phyloP scores from a whole-genome alignment of 1,140 invertebrate genomes.

The Drosophila athabasca region DNA sequence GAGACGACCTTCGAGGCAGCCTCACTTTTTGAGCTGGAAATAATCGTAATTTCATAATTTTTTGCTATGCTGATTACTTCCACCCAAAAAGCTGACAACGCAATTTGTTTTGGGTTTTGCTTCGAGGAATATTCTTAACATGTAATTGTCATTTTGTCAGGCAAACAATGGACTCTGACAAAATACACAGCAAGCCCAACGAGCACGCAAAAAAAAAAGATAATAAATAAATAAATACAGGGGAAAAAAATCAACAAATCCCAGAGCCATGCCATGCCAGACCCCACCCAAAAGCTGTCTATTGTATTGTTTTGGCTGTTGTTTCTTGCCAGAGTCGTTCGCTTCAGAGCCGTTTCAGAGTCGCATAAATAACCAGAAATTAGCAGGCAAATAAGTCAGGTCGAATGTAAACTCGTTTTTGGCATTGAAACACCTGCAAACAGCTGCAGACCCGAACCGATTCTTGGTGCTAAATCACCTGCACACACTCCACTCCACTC shows the following conservation, averaged over 20 bases:
- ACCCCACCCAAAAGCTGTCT: conserved; percentile 47
- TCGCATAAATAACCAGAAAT: conserved; percentile 75
- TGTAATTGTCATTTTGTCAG: conserved; percentile 77
- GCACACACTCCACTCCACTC: not conserved
- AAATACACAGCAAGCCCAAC: conserved; percentile 8
- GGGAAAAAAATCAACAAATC: conserved; percentile 35
- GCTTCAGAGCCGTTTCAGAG: conserved; percentile 10
- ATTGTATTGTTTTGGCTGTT: conserved; percentile 49
- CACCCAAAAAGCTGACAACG: conserved; percentile 49
- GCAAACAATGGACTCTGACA: conserved; percentile 64
- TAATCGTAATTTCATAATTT: conserved; percentile 46
- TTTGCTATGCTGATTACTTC: conserved; percentile 48
- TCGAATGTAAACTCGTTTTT: conserved; percentile 66
- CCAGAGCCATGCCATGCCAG: not conserved
- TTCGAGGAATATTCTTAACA: conserved; percentile 62
- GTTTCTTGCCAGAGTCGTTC: conserved; percentile 26
- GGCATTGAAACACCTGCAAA: conserved; percentile 68
- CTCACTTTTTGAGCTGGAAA: conserved; percentile 41
- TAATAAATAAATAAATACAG: not conserved
- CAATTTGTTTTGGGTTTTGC: conserved; percentile 69
- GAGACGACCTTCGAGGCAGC: conserved; percentile 9
- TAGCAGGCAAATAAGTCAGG: conserved; percentile 73
- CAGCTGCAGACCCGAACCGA: conserved; percentile 6
- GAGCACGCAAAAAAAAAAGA: conserved; percentile 7
- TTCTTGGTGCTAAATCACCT: conserved; percentile 69